Evolutionary conservation across 2,113 vertebrate genomes (phyloP), one percentile per base, ranked within the genome.

Genomic region (Beaufortia kweichowensis): DNA sequence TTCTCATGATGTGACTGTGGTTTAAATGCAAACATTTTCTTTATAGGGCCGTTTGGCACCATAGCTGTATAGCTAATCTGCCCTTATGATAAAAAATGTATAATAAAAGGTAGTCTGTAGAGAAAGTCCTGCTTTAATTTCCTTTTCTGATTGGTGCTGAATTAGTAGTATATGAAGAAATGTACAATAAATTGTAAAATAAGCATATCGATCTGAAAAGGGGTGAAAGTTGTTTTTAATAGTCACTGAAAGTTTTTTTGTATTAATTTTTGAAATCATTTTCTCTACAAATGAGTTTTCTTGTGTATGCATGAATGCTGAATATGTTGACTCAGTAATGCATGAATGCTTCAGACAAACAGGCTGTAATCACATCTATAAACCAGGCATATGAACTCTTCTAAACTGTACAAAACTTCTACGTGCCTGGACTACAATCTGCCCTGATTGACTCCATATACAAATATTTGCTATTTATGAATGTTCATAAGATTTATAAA

Each of bases 401-500:
- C 61, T 29, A n/a, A 2, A 29, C 53, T 53, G 41, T 41, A 46
- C 29, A 73, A 24, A 75, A 46, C 12, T 69, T 43, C 55, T 75
- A 82, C 26, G 72, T 71, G 75, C 78, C 77, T 3, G 39, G 21
- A 75, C 79, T 62, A 67, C 63, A 82, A 61, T 50, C 50, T 79
- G 53, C 43, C 77, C 31, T 31, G 61, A 57, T 53, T 55, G 55
- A 73, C 67, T 39, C 63, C 24, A 78, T 48, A 68, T 53, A 61
- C 63, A 64, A 24, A 56, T 39, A 65, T 76, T 53, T 82, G 67
- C 73, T 63, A 68, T 73, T 73, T 85, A 53, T 75, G 77, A 82
- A 80, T 81, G 83, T 84, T 88, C 84, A 85, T 82, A 78, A 82
- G 78, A 84, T 80, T 76, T 84, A 83, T 85, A 87, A 86, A 88